phyloP scores from a whole-genome alignment of 1,140 invertebrate genomes.

The Drosophila mojavensis region DNA sequence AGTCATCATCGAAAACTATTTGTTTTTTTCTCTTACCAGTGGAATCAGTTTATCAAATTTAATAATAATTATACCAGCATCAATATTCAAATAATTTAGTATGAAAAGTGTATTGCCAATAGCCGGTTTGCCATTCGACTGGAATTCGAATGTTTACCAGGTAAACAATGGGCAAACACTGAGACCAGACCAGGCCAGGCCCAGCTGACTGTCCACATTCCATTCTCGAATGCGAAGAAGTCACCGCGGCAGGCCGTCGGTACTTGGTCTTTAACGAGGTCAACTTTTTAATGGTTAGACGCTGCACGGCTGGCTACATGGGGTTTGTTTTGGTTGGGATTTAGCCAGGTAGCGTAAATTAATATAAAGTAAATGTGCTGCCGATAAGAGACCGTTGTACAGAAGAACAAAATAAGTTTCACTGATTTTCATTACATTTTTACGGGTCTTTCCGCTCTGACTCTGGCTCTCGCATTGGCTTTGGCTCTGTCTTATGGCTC shows the following conservation, averaged over 20 bases:
- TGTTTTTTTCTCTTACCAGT: neutral
- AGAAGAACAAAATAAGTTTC: constrained; percentile 65
- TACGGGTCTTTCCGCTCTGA: constrained; percentile 66
- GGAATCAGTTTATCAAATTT: neutral
- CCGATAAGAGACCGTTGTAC: constrained; percentile 6
- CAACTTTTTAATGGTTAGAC: constrained; percentile 43
- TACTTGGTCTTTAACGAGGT: constrained; percentile 49
- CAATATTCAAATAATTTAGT: neutral
- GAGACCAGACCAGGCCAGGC: neutral
- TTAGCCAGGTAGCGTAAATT: constrained; percentile 4
- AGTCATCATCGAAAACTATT: neutral
- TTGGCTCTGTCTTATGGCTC: constrained; percentile 51
- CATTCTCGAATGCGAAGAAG: constrained; percentile 5
- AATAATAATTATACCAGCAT: neutral
- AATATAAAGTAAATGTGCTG: constrained; percentile 4
- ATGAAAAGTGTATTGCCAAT: neutral
- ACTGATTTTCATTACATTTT: constrained; percentile 75
- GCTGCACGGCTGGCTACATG: neutral
- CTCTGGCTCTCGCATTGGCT: constrained; percentile 60
- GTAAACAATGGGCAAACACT: neutral
- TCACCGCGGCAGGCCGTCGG: neutral
- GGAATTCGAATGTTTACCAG: neutral
- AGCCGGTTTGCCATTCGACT: neutral
- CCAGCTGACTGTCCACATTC: constrained; percentile 17
- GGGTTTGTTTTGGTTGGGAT: constrained; percentile 3